Percentiles rank a stretch among this genome's conserved stretches.
Evolutionary conservation across 2,888 invertebrate species (phyloP).

Genomic region (Lasioglossum marginatum): DNA sequence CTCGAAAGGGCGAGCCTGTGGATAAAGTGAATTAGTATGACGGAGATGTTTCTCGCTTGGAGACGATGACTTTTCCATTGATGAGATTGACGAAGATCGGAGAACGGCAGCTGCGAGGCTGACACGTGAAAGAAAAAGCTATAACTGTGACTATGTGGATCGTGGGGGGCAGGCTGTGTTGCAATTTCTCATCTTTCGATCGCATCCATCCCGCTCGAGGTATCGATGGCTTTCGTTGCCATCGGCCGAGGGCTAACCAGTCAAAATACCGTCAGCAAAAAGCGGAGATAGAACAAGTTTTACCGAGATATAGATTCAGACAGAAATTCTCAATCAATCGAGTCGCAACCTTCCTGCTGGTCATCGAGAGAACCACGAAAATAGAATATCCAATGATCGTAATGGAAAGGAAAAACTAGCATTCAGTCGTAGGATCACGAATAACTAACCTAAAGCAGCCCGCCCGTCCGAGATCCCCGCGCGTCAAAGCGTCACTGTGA

Average conservation of each 20-base stretch:
- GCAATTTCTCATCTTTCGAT: conserved; percentile 21
- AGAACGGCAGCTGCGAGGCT: conserved; percentile 68
- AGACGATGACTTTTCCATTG: conserved; percentile 40
- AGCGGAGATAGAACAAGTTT: neutral
- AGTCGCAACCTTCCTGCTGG: neutral
- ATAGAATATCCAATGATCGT: conserved; percentile 14
- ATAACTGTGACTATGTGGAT: conserved; percentile 84
- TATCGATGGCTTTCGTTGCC: neutral
- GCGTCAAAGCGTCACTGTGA: conserved; percentile 85
- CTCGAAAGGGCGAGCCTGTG: conserved; percentile 62
- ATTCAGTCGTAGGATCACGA: conserved; percentile 14
- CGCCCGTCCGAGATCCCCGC: conserved; percentile 84
- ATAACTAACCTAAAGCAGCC: conserved; percentile 76
- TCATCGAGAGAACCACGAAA: conserved; percentile 3
- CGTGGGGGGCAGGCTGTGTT: conserved; percentile 83
- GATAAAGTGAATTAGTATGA: conserved; percentile 40
- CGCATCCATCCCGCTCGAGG: neutral
- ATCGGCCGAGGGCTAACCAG: neutral
- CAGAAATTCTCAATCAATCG: conserved; percentile 3
- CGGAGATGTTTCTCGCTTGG: conserved; percentile 61
- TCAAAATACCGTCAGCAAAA: neutral
- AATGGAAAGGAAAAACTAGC: conserved; percentile 11
- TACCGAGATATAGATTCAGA: neutral
- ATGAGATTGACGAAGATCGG: conserved; percentile 54
- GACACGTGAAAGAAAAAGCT: conserved; percentile 78